These are phyloP conservation scores for Calephelis perditalis DNA, from an alignment of 2,888 invertebrate genomes.

Conservation along the genomic window DNA sequence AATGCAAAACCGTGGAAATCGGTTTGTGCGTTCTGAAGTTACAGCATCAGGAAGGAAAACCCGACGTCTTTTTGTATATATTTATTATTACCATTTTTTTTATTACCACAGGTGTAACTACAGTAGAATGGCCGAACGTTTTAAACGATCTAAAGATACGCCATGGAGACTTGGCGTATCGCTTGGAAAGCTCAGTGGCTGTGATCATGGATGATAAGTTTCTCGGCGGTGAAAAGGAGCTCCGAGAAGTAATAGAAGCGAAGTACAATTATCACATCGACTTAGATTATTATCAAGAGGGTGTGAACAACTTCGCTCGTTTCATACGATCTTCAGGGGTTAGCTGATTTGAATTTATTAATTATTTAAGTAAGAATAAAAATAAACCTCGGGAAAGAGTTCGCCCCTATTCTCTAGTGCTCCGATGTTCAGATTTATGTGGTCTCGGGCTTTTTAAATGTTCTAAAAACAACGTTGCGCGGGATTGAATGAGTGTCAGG, in stretches of 20 bases:
- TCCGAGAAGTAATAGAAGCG: conserved; percentile 58
- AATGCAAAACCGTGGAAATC: too few relatives aligned
- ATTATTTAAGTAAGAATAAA: too few relatives aligned
- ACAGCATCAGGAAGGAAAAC: too few relatives aligned
- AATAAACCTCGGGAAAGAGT: too few relatives aligned
- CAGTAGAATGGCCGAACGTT: conserved; percentile 58
- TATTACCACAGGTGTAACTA: conserved; percentile 45
- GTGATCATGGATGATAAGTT: conserved; percentile 68
- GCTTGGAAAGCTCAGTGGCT: conserved; percentile 59
- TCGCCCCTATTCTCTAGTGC: too few relatives aligned
- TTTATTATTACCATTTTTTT: not conserved
- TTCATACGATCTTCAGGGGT: conserved; percentile 63
- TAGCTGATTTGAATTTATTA: conserved; percentile 33
- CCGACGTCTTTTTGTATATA: too few relatives aligned
- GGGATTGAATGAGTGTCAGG: too few relatives aligned
- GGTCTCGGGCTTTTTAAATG: too few relatives aligned
- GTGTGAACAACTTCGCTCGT: conserved; percentile 54
- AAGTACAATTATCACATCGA: conserved; percentile 62
- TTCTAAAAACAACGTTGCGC: too few relatives aligned
- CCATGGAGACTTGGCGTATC: conserved; percentile 66
- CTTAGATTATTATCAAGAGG: conserved; percentile 64
- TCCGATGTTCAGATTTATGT: too few relatives aligned
- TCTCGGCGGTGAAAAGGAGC: conserved; percentile 72
- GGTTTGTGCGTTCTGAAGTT: too few relatives aligned
- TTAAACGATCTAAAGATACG: conserved; percentile 53